Percentiles rank a stretch among this genome's conserved stretches.
Conservation (phyloP, 1,140 invertebrate species). For the Galendromus occidentalis region DNA sequence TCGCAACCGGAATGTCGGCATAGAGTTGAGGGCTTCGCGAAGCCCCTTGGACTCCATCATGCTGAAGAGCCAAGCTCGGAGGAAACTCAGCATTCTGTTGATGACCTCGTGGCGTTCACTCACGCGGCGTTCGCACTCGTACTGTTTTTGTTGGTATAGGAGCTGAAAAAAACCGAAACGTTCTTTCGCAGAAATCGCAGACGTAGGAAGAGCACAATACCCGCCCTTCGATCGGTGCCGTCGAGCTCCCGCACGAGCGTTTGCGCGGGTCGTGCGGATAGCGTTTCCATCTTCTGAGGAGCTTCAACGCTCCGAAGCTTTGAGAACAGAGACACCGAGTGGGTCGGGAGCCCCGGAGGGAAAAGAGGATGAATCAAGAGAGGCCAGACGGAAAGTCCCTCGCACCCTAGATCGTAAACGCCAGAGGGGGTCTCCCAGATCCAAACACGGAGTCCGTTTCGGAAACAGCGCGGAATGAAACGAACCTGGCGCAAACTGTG, state of each 20-base stretch:
- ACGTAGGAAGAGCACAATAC: neutral
- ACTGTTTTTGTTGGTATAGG: neutral
- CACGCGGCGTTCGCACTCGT: neutral
- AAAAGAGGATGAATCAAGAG: neutral
- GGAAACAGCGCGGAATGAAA: too few species aligned
- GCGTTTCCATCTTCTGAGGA: neutral
- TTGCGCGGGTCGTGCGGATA: neutral
- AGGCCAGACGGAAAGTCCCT: neutral
- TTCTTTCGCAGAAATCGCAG: neutral
- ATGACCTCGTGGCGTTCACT: neutral
- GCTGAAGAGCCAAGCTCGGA: neutral
- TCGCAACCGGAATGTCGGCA: neutral
- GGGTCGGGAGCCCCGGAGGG: neutral
- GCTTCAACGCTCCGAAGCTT: neutral
- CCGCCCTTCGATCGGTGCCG: neutral
- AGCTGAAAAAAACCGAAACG: neutral
- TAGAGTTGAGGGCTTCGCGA: neutral
- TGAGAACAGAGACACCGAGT: neutral
- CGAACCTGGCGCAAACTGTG: neutral
- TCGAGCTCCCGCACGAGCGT: neutral
- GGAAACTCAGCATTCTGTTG: conserved; percentile 1
- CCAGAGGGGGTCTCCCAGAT: neutral
- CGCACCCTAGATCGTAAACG: neutral
- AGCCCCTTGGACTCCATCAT: neutral
- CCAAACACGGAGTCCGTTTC: neutral